phyloP scores from a whole-genome alignment of 2,888 invertebrate species.

The Microctonus hyperodae region DNA sequence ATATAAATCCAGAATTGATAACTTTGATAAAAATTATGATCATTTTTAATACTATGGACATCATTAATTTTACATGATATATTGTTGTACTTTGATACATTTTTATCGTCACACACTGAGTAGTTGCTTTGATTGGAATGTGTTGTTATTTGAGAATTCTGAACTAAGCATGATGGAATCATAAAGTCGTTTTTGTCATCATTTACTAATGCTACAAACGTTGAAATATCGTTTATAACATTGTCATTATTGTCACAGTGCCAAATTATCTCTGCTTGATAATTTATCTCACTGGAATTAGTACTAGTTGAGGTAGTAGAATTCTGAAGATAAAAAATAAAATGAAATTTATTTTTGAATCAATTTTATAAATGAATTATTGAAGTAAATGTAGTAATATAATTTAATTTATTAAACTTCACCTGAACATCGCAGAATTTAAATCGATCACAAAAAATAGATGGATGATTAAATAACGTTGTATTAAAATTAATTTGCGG shows the following conservation, averaged over 20 bases:
- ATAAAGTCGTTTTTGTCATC: background rate
- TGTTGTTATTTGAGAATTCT: background rate
- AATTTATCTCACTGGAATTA: background rate
- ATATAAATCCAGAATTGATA: slow-evolving; percentile 78
- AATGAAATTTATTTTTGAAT: background rate
- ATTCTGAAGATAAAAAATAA: background rate
- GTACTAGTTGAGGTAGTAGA: background rate
- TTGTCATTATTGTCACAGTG: background rate
- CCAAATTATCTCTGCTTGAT: slow-evolving; percentile 12
- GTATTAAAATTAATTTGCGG: background rate
- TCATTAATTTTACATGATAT: slow-evolving; percentile 8
- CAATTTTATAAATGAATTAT: background rate
- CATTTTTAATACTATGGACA: slow-evolving; percentile 33
- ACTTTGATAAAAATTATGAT: slow-evolving; percentile 67
- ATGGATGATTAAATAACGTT: background rate
- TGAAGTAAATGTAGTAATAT: too few species aligned
- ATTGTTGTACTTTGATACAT: background rate
- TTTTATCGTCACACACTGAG: background rate
- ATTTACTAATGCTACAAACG: background rate
- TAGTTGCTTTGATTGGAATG: background rate
- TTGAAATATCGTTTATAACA: background rate
- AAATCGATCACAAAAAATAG: slow-evolving; percentile 25
- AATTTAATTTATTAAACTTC: background rate
- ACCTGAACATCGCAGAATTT: slow-evolving; percentile 25
- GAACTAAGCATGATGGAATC: slow-evolving; percentile 1